Conservation (phyloP, 2,797 vertebrate species). For the Acrossocheilus fasciatus region DNA sequence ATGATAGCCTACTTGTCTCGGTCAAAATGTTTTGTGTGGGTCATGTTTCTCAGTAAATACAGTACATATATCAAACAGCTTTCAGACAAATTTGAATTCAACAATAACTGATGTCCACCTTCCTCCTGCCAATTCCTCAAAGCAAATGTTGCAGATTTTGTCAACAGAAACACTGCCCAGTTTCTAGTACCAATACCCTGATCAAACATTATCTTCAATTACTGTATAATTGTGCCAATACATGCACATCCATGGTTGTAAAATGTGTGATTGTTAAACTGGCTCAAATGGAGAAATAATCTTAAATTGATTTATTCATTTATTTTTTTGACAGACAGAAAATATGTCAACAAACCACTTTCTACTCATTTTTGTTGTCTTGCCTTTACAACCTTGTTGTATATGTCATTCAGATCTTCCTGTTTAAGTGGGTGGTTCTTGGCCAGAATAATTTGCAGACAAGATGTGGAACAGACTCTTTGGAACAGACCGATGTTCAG, state of each 20-base stretch:
- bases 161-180: not conserved
- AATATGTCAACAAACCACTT: not conserved
- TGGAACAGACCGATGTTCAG: not conserved
- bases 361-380: not conserved
- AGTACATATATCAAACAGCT: not conserved
- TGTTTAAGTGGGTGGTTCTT: conserved; percentile 26
- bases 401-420: not conserved
- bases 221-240: not conserved
- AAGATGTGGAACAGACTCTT: conserved; percentile 23
- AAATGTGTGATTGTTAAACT: not conserved
- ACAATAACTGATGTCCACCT: not conserved
- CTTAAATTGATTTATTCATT: not conserved
- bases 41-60: not conserved
- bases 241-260: not conserved
- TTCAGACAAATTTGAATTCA: not conserved
- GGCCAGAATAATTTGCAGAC: conserved; percentile 6
- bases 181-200: not conserved
- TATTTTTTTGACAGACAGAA: not conserved
- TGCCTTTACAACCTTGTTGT: not conserved
- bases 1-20: not conserved
- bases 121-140: not conserved
- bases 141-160: not conserved
- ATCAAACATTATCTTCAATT: not conserved
- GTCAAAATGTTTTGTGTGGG: not conserved
- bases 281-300: not conserved